Conservation (phyloP, 1,140 invertebrate genomes). For the Hirudo medicinalis region DNA sequence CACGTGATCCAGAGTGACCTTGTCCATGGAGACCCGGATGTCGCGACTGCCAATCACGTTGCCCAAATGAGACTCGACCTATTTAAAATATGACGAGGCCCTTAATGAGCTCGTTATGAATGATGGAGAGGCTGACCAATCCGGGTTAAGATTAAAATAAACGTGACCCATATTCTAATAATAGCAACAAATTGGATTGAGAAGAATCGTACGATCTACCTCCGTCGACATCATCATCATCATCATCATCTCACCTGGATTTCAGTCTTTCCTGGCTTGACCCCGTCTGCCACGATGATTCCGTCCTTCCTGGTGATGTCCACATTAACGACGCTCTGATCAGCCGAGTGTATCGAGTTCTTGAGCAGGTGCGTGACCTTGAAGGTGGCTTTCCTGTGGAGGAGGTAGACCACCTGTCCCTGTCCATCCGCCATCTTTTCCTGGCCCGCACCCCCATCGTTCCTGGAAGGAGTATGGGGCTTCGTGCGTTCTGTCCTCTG, state of each 20-base stretch:
- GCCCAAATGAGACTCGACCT: neutral
- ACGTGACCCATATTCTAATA: too few relatives aligned
- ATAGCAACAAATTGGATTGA: neutral
- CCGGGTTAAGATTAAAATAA: too few relatives aligned
- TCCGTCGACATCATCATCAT: too few relatives aligned
- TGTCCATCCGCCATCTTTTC: neutral
- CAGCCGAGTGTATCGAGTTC: neutral
- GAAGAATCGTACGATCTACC: too few relatives aligned
- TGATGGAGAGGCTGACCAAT: too few relatives aligned
- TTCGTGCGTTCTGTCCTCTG: too few relatives aligned
- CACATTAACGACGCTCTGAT: neutral
- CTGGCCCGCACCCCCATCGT: neutral
- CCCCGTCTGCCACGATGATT: neutral
- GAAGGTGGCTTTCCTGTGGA: slow-evolving; percentile 2
- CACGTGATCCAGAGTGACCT: neutral
- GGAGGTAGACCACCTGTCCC: neutral
- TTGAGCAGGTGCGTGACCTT: slow-evolving; percentile 3
- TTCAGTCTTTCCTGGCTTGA: slow-evolving; percentile 4
- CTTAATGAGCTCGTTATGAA: too few relatives aligned
- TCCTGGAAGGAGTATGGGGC: neutral
- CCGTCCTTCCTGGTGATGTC: neutral
- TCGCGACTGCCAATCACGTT: neutral
- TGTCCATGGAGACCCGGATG: slow-evolving; percentile 7
- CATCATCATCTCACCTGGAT: slow-evolving; percentile 7
- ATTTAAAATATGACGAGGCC: too few relatives aligned